A percentile compares a stretch with the other conserved stretches of the same genome.
Evolutionary conservation across 2,797 vertebrate genomes (phyloP).

Genomic region (Cuculus canorus): DNA sequence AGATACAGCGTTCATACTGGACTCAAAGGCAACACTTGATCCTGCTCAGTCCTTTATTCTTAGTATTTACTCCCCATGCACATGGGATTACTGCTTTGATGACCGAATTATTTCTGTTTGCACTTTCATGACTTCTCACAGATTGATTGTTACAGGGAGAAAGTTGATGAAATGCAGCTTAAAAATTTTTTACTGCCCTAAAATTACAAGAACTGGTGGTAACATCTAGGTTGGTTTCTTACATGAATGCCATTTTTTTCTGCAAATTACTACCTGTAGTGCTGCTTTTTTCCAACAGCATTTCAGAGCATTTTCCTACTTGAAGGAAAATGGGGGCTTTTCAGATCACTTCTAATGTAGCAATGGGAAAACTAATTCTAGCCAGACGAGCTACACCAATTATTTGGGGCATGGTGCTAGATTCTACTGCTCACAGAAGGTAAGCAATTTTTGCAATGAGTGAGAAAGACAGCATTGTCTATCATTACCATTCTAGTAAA

Average conservation of each 20-base stretch:
- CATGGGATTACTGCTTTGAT: background rate
- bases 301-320: background rate
- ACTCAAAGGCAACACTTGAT: background rate
- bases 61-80: background rate
- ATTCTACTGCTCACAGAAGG: background rate
- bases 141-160: background rate
- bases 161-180: background rate
- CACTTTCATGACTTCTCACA: conserved; percentile 4
- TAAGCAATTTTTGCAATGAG: background rate
- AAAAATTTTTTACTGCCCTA: background rate
- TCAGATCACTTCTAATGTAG: background rate
- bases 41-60: background rate
- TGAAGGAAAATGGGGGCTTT: background rate
- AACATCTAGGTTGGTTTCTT: background rate
- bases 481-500: background rate
- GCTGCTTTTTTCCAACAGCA: background rate
- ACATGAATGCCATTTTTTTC: background rate
- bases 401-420: background rate
- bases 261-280: background rate
- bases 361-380: background rate
- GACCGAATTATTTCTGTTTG: conserved; percentile 5
- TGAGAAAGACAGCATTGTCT: background rate
- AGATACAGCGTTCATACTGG: background rate
- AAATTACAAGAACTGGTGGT: background rate
- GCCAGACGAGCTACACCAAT: background rate